Evolutionary conservation across 1,140 invertebrate genomes (phyloP), one percentile per base, ranked within the genome.

Genomic region (Nasonia vitripennis): DNA sequence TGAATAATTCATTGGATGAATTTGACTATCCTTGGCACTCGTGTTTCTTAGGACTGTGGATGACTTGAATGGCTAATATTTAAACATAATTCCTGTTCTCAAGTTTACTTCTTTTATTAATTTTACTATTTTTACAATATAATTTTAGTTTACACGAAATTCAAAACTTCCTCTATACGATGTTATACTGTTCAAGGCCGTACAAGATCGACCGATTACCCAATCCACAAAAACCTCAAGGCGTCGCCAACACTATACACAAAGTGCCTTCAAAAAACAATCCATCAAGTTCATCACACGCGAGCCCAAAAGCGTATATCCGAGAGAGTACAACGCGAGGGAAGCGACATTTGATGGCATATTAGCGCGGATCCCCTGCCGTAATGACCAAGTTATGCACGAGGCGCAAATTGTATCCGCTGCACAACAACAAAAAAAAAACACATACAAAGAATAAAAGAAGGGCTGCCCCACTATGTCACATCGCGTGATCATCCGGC

Each of bases 401-500:
- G 78, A 78, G 45, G 62, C 41, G 73, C 37, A 85, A 77, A 85
- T 62, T 62, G 70, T 78, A 78, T 55, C 45, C 45, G 34, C n/a
- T 20, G 37, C 70, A 12, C 2, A 73, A 73, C 23, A 77, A 51
- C 62, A 37, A 79, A n/a, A 2, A 20, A 27, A 27, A 27, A 1
- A 62, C 14, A 78, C 1, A n/a, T 3, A 4, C 5, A 11, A 23
- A 31, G 78, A 0, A 27, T 2, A 11, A 75, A 78, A 68, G 11
- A 78, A 77, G 14, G 55, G 17, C 48, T 85, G 41, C 31, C 34
- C 5, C 34, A 37, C 34, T 89, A 89, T 89, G 91, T 92, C 91
- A 91, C 86, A 88, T 91, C 89, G 89, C 86, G 87, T 92, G 90
- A 92, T 87, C 89, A 85, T 89, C 87, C 84, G 27, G 27, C 1